Conservation (phyloP, 2,888 invertebrate genomes). For the Deilephila porcellus region DNA sequence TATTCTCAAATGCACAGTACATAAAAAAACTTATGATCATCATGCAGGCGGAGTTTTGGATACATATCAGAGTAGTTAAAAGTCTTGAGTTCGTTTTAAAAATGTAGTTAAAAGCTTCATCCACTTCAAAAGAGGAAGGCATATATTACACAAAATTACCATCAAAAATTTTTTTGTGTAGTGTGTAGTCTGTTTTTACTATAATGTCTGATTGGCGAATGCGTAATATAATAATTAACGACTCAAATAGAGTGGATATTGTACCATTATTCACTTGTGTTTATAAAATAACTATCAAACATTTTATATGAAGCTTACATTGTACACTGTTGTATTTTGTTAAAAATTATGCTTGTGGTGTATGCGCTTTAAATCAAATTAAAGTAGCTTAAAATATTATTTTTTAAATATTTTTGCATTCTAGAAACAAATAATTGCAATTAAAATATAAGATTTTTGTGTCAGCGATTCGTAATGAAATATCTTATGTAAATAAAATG, state of each 20-base stretch:
- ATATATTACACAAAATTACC: conserved; percentile 9
- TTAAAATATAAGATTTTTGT: not conserved
- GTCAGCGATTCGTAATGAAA: not conserved
- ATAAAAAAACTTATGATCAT: not conserved
- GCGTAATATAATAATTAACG: conserved; percentile 23
- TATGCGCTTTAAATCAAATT: conserved; percentile 4
- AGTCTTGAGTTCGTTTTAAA: not conserved
- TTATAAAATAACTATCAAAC: conserved; percentile 25
- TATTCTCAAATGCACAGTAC: not conserved
- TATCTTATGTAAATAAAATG: not conserved
- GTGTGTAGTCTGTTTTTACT: conserved; percentile 13
- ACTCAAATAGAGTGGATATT: conserved; percentile 19
- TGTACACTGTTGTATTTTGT: not conserved
- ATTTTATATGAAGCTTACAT: conserved; percentile 24
- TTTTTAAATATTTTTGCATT: not conserved
- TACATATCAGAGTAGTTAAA: not conserved
- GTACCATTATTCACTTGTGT: conserved; percentile 20
- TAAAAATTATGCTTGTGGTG: not conserved
- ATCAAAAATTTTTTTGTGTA: conserved; percentile 13
- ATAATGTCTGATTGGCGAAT: conserved; percentile 5
- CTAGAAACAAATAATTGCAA: not conserved
- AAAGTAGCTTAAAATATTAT: not conserved
- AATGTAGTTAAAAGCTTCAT: not conserved
- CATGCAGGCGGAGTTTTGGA: not conserved
- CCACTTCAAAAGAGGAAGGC: conserved; percentile 18